Evolutionary conservation across 2,888 invertebrate genomes (phyloP).

Genomic region (Clusia tigrina): DNA sequence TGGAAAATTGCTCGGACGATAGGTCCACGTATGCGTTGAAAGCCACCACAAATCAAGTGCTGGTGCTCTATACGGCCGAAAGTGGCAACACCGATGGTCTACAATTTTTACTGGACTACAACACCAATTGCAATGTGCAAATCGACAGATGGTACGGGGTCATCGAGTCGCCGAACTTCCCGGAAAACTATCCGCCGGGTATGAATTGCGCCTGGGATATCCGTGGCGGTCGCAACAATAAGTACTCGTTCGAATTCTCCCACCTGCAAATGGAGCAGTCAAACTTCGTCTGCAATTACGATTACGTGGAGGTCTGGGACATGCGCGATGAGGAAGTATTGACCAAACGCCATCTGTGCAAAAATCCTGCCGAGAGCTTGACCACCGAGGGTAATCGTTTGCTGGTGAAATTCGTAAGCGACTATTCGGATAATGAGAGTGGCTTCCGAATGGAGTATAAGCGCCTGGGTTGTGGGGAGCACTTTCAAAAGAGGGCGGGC

Average conservation of each 20-base stretch:
- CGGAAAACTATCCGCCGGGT: constrained; percentile 72
- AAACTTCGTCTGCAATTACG: constrained; percentile 66
- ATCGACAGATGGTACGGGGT: constrained; percentile 69
- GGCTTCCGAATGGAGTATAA: constrained; percentile 88
- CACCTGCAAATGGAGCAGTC: constrained; percentile 73
- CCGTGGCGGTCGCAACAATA: constrained; percentile 77
- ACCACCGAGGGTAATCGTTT: constrained; percentile 52
- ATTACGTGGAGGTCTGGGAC: constrained; percentile 69
- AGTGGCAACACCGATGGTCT: constrained; percentile 34
- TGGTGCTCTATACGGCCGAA: constrained; percentile 49
- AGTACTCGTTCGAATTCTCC: constrained; percentile 82
- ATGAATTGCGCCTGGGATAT: constrained; percentile 81
- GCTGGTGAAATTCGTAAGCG: constrained; percentile 72
- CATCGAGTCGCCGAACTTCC: constrained; percentile 90
- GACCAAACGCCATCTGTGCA: constrained; percentile 48
- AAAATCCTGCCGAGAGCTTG: constrained; percentile 36
- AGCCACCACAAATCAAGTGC: constrained; percentile 49
- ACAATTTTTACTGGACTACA: constrained; percentile 51
- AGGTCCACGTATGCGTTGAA: constrained; percentile 21
- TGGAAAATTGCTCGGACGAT: constrained; percentile 40
- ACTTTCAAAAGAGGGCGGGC: constrained; percentile 67
- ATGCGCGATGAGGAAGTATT: constrained; percentile 61
- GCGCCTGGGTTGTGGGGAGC: constrained; percentile 79
- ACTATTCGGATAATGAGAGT: constrained; percentile 65
- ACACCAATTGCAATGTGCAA: constrained; percentile 45